Evolutionary conservation across 2,113 vertebrate genomes (phyloP).

Genomic region (Lophius piscatorius): DNA sequence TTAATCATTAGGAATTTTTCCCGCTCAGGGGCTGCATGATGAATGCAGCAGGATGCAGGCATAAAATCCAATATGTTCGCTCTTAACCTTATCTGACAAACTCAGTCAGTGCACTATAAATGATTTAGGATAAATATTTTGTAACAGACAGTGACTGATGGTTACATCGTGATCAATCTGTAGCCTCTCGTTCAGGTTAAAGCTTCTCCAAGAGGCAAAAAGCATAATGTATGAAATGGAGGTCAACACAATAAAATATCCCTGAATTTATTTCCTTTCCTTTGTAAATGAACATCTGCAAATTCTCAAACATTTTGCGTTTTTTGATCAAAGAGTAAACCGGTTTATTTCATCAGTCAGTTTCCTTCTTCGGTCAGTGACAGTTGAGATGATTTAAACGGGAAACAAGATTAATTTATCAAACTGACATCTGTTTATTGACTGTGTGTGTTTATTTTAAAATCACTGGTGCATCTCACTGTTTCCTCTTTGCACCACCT

Average conservation of each 20-base stretch:
- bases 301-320: neutral
- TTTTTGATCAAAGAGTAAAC: neutral
- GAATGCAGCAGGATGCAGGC: too few relatives aligned
- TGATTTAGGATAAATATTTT: too few relatives aligned
- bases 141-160: slow-evolving; percentile 4
- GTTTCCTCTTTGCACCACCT: slow-evolving; percentile 10
- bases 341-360: neutral
- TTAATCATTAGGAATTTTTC: too few relatives aligned
- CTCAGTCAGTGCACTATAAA: too few relatives aligned
- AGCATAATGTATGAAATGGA: neutral
- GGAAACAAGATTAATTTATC: slow-evolving; percentile 21
- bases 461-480: neutral
- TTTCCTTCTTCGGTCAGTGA: neutral
- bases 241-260: too few relatives aligned
- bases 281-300: slow-evolving; percentile 1
- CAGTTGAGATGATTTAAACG: neutral
- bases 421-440: slow-evolving; percentile 21
- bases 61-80: too few relatives aligned
- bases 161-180: neutral
- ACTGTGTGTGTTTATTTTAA: neutral
- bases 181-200: neutral
- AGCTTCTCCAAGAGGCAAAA: neutral
- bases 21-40: too few relatives aligned
- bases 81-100: too few relatives aligned
- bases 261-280: too few relatives aligned